Base-by-base conservation (phyloP, 2,113 vertebrate species). In the Corydoras sp. region DNA sequence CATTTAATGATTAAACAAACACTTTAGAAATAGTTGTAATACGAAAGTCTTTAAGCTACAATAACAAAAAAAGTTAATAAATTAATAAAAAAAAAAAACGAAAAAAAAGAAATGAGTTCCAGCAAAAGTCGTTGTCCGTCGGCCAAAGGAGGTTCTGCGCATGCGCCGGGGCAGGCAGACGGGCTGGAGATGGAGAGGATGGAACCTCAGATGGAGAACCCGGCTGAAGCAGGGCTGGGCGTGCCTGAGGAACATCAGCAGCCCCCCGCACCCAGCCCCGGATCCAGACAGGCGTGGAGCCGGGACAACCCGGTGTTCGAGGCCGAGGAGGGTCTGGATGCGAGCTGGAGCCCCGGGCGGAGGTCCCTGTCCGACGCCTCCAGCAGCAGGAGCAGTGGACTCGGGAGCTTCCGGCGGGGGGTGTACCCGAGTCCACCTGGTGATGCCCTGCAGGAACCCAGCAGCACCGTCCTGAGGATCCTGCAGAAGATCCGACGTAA, bases 221-320 rank as follows among this genome's bases (percentile, higher is more conserved):
- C 18, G 2, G 18, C 18, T 24, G 18, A 88, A 50, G 76, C 81
- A 64, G 88, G 86, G 4, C 85, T 87, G 30, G 86, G 90, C 30
- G 88, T 89, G 48, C 84, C 84, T n/a, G 75, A 82, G 2, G 85
- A 79, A 3, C 87, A 90, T 0, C 4, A 24, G 18, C 91, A 92
- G 2, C 92, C 92, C 4, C 90, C 93, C 15, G 29, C 62, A 4
- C 90, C 89, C 4, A 86, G 89, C 48, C 83, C 90, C 13, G 88
- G 90, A 71, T 97, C 94, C 11, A 85, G 95, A 71, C 94, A 98
- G 81, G 95, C 95, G 0, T 98, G 95, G 95, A 98, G 95, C 81
- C 89, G 95, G 14, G 95, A 96, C 12, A 98, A 98, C 83, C 93
- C 95, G 0, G 93, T 92, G 2, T 98, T 97, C 63, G 95, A 98